Base-by-base conservation (phyloP, 2,113 vertebrate genomes). In the Lepidothrix coronata region DNA sequence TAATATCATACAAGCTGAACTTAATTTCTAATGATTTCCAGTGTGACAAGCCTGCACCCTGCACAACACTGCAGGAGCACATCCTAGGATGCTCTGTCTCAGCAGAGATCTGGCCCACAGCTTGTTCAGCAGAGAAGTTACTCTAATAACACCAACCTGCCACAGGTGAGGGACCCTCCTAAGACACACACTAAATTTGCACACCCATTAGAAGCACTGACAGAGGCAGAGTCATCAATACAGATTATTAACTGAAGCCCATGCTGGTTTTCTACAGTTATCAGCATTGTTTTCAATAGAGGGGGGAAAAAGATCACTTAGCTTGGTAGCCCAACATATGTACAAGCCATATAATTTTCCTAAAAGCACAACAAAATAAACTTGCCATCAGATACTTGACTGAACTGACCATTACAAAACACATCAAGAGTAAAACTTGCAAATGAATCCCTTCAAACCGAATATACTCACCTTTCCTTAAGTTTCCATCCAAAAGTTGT, bases 401-500 rank as follows among this genome's bases (percentile, higher is more conserved):
- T 63, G 41, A 88, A 85, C 0, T 76, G 30, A 83, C 28, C 12
- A 51, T n/a, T 58, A 82, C 8, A 51, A 80, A 83, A 80, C 33
- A 80, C 0, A 70, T 22, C 13, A 79, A 61, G 28, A 82, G 14
- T 31, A 63, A 73, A 67, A 55, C 31, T 15, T 28, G 33, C n/a
- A 80, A 72, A 78, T 14, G 2, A 90, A 86, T 66, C 41, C 8
- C 14, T 79, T 79, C 51, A 82, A 63, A 52, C 21, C 15, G 18
- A 63, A 44, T 17, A 55, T 9, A 92, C 97, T 92, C 67, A 99
- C 99, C 99, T 98, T 98, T 98, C 93, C 98, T 99, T 97, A 99
- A 97, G 97, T 98, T 98, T 85, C 98, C 98, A 94, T 99, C 99
- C 91, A 99, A 62, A 80, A 99, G 97, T 79, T 98, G 98, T 74